Evolutionary conservation across 1,140 invertebrate species (phyloP), one percentile per base, ranked within the genome.

Genomic region (Hyles vespertilio): DNA sequence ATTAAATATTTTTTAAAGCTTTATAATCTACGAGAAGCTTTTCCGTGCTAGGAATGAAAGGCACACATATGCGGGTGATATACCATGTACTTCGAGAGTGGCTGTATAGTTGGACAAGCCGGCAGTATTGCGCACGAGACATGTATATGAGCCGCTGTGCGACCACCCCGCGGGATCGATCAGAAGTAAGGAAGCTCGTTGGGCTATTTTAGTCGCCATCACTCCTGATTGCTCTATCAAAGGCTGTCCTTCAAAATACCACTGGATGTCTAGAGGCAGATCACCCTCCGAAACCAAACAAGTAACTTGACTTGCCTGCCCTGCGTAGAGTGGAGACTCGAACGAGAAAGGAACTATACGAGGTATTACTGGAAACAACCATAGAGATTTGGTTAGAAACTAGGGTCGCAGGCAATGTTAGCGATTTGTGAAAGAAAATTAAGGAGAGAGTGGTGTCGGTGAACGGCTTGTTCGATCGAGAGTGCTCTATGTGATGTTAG

Each of bases 121-220:
- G 69, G 96, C 95, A 56, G 93, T 92, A 87, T 98, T 98, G 70
- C 93, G 93, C 45, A 96, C 97, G 58, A 97, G 89, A 91, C 97
- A 99, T 68, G 96, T 93, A 89, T 98, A 98, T 54, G 95, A 94
- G 81, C 72, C 89, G 81, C 90, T 97, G 95, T 78, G 96, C 94
- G 84, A 98, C 97, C 63, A 98, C 94, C 89, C 97, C 93, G 95
- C 67, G 93, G 92, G 87, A 67, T 91, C 91, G 70, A 92, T 92
- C 60, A 90, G 89, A 53, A 92, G 82, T 49, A 94, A 91, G 68
- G 94, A 95, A 44, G 92, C 89, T 86, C 93, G 91, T 90, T 96
- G 90, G 75, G 95, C 90, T 79, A 92, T 91, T 75, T 91, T 91
- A 66, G 90, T 92, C 63, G 93, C 91, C 68, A 90, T 85, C 34